These are phyloP conservation scores for Callinectes sapidus DNA, from an alignment of 2,888 invertebrate species.

Conservation along the genomic window DNA sequence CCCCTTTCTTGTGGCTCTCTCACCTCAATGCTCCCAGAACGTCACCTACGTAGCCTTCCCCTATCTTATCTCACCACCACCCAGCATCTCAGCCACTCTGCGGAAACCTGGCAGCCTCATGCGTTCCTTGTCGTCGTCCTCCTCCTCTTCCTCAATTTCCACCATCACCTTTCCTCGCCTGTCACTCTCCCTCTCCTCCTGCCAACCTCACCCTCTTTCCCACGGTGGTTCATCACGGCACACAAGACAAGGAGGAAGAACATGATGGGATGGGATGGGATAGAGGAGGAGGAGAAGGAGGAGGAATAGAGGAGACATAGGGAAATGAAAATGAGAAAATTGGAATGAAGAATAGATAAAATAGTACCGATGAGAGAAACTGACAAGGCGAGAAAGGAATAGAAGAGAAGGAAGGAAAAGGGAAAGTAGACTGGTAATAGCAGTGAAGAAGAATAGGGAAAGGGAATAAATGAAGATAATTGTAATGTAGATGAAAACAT, in stretches of 20 bases:
- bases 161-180: not conserved
- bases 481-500: not conserved
- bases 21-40: not conserved
- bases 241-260: not conserved
- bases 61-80: not conserved
- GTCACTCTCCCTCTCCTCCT: not conserved
- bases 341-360: not conserved
- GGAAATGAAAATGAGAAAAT: not conserved
- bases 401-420: not conserved
- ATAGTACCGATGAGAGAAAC: not conserved
- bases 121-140: not conserved
- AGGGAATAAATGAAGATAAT: conserved; percentile 3
- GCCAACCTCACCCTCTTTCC: not conserved
- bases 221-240: not conserved
- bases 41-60: not conserved
- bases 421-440: not conserved
- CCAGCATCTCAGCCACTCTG: not conserved
- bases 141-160: not conserved
- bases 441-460: conserved; percentile 4
- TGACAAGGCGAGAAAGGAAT: not conserved
- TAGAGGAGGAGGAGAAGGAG: not conserved
- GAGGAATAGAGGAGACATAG: not conserved
- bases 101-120: not conserved
- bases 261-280: not conserved
- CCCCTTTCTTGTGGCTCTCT: not conserved